phyloP scores from a whole-genome alignment of 2,797 vertebrate species.

The Poecilia picta region DNA sequence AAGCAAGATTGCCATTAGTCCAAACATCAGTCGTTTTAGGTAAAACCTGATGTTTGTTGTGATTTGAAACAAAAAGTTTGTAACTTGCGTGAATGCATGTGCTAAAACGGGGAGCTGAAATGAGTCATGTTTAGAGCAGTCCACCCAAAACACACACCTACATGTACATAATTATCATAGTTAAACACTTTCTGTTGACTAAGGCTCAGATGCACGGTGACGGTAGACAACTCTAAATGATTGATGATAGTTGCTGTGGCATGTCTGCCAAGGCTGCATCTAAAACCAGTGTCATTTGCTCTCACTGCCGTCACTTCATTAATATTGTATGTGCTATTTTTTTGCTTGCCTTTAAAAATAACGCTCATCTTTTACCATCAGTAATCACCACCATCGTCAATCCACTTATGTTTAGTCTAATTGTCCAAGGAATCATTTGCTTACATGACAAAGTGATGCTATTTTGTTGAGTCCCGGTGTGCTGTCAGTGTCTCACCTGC shows the following conservation, averaged over 20 bases:
- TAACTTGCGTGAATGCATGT: neutral
- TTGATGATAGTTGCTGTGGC: conserved; percentile 70
- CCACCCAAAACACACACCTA: conserved; percentile 6
- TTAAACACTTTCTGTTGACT: conserved; percentile 42
- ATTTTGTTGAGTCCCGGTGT: neutral
- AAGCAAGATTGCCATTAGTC: conserved; percentile 37
- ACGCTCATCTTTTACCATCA: conserved; percentile 21
- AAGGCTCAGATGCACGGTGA: conserved; percentile 53
- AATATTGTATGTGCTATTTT: conserved; percentile 71
- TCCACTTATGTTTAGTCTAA: conserved; percentile 7
- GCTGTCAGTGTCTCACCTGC: neutral
- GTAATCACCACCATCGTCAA: conserved; percentile 5
- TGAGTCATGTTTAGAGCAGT: conserved; percentile 15
- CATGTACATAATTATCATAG: conserved; percentile 6
- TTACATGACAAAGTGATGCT: neutral
- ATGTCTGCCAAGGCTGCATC: conserved; percentile 63
- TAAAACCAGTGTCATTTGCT: conserved; percentile 70
- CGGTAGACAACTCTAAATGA: conserved; percentile 69
- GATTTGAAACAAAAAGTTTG: conserved; percentile 3
- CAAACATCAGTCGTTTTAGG: conserved; percentile 40
- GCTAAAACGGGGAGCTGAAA: conserved; percentile 5
- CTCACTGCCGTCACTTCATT: conserved; percentile 64
- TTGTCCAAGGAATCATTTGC: conserved; percentile 6
- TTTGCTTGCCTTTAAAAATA: conserved; percentile 58
- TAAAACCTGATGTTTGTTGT: conserved; percentile 10